phyloP scores from a whole-genome alignment of 2,888 invertebrate genomes.

The Plebejus melissa region DNA sequence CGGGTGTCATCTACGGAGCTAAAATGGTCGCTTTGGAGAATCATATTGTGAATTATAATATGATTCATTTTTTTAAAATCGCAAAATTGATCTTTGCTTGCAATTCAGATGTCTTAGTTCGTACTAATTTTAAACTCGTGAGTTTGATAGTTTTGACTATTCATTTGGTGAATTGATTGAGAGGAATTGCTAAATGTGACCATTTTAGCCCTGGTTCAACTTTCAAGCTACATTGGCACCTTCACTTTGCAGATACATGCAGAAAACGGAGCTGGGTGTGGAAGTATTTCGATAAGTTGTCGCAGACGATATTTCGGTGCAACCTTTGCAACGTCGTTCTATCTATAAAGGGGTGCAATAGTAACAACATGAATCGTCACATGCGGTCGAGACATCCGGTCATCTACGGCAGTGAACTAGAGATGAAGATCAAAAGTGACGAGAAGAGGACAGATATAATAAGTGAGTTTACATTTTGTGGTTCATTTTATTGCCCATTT shows the following conservation, averaged over 20 bases:
- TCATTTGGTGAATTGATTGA: too few relatives aligned
- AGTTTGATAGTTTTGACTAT: too few relatives aligned
- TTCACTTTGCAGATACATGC: slow-evolving; percentile 46
- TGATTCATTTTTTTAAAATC: too few relatives aligned
- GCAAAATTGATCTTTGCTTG: too few relatives aligned
- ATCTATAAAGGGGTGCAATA: slow-evolving; percentile 71
- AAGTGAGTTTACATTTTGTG: slow-evolving; percentile 33
- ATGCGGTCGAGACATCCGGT: slow-evolving; percentile 59
- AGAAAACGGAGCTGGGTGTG: slow-evolving; percentile 72
- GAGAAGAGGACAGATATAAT: slow-evolving; percentile 43
- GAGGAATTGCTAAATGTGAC: too few relatives aligned
- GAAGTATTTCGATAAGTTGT: slow-evolving; percentile 68
- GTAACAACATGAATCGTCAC: slow-evolving; percentile 71
- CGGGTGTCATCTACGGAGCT: too few relatives aligned
- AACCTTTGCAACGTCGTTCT: slow-evolving; percentile 63
- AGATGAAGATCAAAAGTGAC: slow-evolving; percentile 45
- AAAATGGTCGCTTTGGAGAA: too few relatives aligned
- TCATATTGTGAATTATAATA: too few relatives aligned
- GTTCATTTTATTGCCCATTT: background rate
- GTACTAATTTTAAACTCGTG: too few relatives aligned
- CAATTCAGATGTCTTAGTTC: too few relatives aligned
- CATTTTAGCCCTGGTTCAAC: background rate
- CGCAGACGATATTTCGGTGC: slow-evolving; percentile 65
- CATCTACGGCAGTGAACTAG: slow-evolving; percentile 53
- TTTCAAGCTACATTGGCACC: background rate